Conservation (phyloP, 2,113 vertebrate species). For the Stictonetta naevosa region DNA sequence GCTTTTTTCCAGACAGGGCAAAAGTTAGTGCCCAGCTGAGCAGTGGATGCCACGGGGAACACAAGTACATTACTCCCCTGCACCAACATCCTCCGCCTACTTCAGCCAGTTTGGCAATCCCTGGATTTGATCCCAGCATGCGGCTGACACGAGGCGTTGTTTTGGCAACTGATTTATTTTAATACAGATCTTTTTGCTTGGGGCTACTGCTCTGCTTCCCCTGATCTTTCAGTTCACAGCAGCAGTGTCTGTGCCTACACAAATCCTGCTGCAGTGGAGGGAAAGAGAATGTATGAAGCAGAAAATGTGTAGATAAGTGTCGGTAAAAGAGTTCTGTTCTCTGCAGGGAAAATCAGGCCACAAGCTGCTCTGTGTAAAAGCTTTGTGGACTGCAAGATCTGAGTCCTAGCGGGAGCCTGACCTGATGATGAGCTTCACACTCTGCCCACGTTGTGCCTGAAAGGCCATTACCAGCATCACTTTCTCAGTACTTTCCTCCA, state of each 20-base stretch:
- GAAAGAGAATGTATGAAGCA: background rate
- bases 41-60: background rate
- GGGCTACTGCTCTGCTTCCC: conserved; percentile 15
- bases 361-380: conserved; percentile 62
- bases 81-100: background rate
- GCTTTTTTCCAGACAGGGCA: background rate
- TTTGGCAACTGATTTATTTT: conserved; percentile 35
- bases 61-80: background rate
- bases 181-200: background rate
- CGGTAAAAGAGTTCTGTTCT: conserved; percentile 18
- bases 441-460: conserved; percentile 3
- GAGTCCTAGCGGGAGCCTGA: conserved; percentile 26
- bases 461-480: conserved; percentile 19
- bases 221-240: background rate
- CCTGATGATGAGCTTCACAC: conserved; percentile 20
- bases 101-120: background rate
- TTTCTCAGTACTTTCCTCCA: background rate
- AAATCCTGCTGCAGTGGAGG: background rate
- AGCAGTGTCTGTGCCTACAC: conserved; percentile 3
- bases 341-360: conserved; percentile 63
- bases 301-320: conserved; percentile 3
- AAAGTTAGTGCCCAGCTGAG: background rate
- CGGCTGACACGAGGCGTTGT: background rate
- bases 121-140: background rate
- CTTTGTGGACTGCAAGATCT: background rate